Conservation (phyloP, 2,888 invertebrate species). For the Amphipoea lucens region DNA sequence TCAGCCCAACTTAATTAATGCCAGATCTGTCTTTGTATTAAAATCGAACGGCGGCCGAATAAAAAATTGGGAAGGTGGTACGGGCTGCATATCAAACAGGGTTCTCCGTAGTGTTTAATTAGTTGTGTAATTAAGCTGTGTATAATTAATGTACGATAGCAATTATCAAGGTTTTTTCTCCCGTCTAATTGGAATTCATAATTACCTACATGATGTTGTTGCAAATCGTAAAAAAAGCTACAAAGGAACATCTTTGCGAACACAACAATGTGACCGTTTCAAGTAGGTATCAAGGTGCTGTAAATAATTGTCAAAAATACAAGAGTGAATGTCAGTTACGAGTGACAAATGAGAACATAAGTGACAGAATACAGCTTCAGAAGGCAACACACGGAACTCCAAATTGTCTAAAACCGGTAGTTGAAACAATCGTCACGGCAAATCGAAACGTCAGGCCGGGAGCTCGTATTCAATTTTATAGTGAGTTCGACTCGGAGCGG, state of each 20-base stretch:
- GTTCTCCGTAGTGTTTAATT: conserved; percentile 69
- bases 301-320: conserved; percentile 40
- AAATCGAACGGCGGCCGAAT: conserved; percentile 79
- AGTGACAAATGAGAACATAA: conserved; percentile 63
- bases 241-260: conserved; percentile 5
- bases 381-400: conserved; percentile 72
- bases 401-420: conserved; percentile 85
- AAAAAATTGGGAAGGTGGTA: conserved; percentile 71
- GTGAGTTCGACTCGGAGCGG: conserved; percentile 70
- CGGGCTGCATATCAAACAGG: conserved; percentile 63
- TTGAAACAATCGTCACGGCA: conserved; percentile 85
- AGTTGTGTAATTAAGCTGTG: conserved; percentile 58
- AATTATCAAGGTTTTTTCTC: conserved; percentile 42
- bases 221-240: conserved; percentile 10
- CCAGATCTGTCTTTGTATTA: conserved; percentile 90
- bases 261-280: conserved; percentile 3
- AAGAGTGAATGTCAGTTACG: conserved; percentile 36
- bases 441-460: conserved; percentile 76
- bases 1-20: conserved; percentile 89
- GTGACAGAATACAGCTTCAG: conserved; percentile 64
- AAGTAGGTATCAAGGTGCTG: conserved; percentile 11
- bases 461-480: conserved; percentile 78
- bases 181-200: conserved; percentile 39
- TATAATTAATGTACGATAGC: conserved; percentile 51
- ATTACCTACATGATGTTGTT: conserved; percentile 32